These are phyloP conservation scores for Margarornis squamiger DNA, from an alignment of 2,797 vertebrate genomes.

Conservation along the genomic window DNA sequence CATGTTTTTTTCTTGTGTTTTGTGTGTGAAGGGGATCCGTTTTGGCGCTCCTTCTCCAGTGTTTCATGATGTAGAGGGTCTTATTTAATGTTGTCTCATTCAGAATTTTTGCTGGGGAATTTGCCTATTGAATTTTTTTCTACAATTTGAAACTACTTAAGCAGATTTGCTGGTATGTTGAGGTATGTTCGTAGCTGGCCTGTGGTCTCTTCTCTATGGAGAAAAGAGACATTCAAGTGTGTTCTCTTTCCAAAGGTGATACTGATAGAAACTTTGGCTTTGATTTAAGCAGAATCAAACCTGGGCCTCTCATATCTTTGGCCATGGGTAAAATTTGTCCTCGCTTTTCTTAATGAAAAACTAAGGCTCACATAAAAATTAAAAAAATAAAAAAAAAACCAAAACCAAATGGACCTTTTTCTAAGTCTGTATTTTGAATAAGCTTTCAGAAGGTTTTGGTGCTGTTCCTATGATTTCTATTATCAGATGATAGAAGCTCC, in stretches of 20 bases:
- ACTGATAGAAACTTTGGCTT: not conserved
- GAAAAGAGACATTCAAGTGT: not conserved
- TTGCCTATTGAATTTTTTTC: not conserved
- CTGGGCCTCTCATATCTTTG: no score
- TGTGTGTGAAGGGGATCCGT: rapidly evolving
- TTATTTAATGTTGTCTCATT: not conserved
- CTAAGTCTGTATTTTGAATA: not conserved
- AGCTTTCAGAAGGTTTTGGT: not conserved
- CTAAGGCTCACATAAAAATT: not conserved
- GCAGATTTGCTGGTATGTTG: not conserved
- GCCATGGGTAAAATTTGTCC: not conserved
- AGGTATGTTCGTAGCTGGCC: not conserved
- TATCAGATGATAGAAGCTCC: not conserved
- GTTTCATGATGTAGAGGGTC: not conserved
- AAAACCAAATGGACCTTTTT: not conserved
- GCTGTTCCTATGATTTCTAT: not conserved
- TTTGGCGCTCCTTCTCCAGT: not conserved
- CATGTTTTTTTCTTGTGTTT: not conserved
- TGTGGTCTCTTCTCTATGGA: not conserved
- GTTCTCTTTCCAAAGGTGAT: not conserved
- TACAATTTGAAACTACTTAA: not conserved
- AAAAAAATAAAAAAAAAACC: no score
- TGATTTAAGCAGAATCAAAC: not conserved
- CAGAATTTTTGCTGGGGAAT: not conserved
- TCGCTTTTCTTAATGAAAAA: not conserved